These are phyloP conservation scores for Actinia equina DNA, from an alignment of 64 coral and sea anemone species.

Conservation along the genomic window DNA sequence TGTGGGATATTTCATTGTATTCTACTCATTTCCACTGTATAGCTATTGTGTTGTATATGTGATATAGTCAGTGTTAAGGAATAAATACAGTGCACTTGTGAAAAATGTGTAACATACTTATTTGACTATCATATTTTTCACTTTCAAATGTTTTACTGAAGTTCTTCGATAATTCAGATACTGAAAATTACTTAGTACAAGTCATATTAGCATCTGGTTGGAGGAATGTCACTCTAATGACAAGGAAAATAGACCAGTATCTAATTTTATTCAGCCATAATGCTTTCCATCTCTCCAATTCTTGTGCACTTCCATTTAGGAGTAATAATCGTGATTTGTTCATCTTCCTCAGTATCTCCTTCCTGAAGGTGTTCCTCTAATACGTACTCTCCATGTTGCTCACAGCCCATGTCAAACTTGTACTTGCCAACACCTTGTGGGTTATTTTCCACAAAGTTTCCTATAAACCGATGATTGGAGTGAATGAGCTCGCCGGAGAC, in stretches of 20 bases:
- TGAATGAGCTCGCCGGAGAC: slow-evolving; percentile 76
- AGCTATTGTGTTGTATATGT: too few relatives aligned
- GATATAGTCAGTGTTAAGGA: too few relatives aligned
- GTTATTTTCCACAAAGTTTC: slow-evolving; percentile 69
- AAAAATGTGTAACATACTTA: too few relatives aligned
- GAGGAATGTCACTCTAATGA: too few relatives aligned
- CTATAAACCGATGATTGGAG: slow-evolving; percentile 83
- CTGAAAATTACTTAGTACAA: too few relatives aligned
- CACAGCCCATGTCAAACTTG: slow-evolving; percentile 92
- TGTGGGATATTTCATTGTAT: too few relatives aligned
- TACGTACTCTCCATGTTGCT: slow-evolving; percentile 86
- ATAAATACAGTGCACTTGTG: too few relatives aligned
- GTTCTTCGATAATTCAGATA: too few relatives aligned
- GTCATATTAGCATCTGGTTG: too few relatives aligned
- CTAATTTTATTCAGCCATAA: not conserved
- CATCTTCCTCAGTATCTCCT: slow-evolving; percentile 91
- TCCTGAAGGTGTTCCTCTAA: slow-evolving; percentile 62
- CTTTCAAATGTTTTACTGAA: too few relatives aligned
- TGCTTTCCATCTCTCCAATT: slow-evolving; percentile 51
- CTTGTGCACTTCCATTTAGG: slow-evolving; percentile 82
- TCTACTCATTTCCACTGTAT: too few relatives aligned
- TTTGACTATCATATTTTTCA: too few relatives aligned
- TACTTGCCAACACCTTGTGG: slow-evolving; percentile 79
- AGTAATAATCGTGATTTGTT: slow-evolving; percentile 60
- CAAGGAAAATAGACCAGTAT: not conserved